Evolutionary conservation across 1,140 invertebrate genomes (phyloP), one percentile per base, ranked within the genome.

Genomic region (Drosophila bipectinata): DNA sequence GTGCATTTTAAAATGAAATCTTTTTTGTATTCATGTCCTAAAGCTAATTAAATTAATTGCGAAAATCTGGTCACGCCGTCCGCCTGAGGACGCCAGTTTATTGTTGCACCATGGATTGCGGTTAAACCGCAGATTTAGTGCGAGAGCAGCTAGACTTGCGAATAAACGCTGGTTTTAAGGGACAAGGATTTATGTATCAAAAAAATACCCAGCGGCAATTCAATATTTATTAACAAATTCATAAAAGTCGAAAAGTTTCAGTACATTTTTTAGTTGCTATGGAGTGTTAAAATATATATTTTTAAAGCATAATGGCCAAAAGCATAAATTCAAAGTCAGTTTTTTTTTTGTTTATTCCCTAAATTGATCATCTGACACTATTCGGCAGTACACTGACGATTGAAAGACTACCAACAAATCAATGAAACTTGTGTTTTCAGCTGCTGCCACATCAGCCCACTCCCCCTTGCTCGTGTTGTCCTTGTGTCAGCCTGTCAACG

Each of bases 41-140:
- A 45, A 64, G 72, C 78, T 87, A 81, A 87, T 85, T 85, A 59
- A 85, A 85, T 85, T 82, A 85, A 82, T 78, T 44, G 69, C 74
- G 41, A 44, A 82, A 66, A 81, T 63, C 63, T 49, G 55, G 52
- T 21, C 18, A 18, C 21, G 21, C 32, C 37, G n/a, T 34, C 49
- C 32, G 55, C 59, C 30, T 7, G 41, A 34, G 53, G 44, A 57
- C 30, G 39, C 44, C 52, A 34, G 32, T 39, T 39, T 34, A 57
- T 45, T 60, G 41, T 47, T 39, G 32, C 56, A 68, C 67, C 73
- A 77, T 72, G 68, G 73, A 85, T 73, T 80, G 77, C 57, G 80
- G 80, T 77, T 73, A 59, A 48, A 79, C 76, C 80, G 55, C 80
- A 83, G 47, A 60, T 77, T 59, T 41, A 69, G 44, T 71, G 24